Evolutionary conservation across 2,888 invertebrate species (phyloP).

Genomic region (Amphipyra tragopoginis): DNA sequence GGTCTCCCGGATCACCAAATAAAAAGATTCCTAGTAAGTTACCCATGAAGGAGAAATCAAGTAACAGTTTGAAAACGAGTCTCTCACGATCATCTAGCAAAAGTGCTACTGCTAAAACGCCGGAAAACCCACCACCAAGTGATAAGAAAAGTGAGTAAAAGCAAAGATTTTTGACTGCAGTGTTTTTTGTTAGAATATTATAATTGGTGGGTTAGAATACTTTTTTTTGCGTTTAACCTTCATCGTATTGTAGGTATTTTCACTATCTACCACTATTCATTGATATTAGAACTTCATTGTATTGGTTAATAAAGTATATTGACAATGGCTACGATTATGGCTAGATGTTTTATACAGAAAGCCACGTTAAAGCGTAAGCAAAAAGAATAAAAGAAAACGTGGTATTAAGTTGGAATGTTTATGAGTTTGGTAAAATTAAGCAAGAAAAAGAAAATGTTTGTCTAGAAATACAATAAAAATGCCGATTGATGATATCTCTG

Average conservation of each 20-base stretch:
- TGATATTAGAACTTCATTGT: slow-evolving; percentile 21
- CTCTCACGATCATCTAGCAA: slow-evolving; percentile 91
- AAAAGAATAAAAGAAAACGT: background rate
- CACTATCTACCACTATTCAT: slow-evolving; percentile 18
- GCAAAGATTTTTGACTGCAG: background rate
- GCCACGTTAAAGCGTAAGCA: slow-evolving; percentile 1
- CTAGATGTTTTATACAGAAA: slow-evolving; percentile 21
- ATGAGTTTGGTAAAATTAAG: too few species aligned
- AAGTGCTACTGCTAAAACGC: slow-evolving; percentile 92
- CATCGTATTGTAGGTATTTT: slow-evolving; percentile 7
- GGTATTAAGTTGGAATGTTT: background rate
- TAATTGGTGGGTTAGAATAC: too few species aligned
- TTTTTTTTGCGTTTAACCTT: slow-evolving; percentile 22
- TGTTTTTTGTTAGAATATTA: background rate
- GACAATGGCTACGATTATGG: slow-evolving; percentile 27
- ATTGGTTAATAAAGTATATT: slow-evolving; percentile 21
- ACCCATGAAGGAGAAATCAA: slow-evolving; percentile 85
- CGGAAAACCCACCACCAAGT: slow-evolving; percentile 89
- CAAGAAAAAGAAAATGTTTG: too few species aligned
- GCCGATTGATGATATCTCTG: background rate
- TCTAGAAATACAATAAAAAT: too few species aligned
- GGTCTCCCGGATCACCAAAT: slow-evolving; percentile 92
- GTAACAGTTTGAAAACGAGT: slow-evolving; percentile 86
- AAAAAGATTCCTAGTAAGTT: slow-evolving; percentile 92
- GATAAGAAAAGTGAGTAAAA: slow-evolving; percentile 93